Base-by-base conservation (phyloP, 2,797 vertebrate genomes). In the Spea hammondii region DNA sequence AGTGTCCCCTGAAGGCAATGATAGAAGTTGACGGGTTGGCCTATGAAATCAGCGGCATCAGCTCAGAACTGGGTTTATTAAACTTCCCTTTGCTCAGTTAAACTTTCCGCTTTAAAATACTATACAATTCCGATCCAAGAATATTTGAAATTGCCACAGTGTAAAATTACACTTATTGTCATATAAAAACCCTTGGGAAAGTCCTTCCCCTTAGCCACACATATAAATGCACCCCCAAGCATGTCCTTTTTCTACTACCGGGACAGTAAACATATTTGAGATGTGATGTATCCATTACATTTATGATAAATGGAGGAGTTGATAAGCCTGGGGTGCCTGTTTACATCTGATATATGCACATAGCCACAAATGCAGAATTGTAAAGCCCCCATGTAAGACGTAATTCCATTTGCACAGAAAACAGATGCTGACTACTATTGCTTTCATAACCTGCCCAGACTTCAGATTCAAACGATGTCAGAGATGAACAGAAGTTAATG, bases 371-470 rank as follows among this genome's bases (percentile, higher is more conserved):
- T 9, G 13, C 54, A 50, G 47, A 47, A 60, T 57, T 65, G 65
- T 12, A 50, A 67, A 76, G 53, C 65, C 32, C 62, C 66, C 75
- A 66, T 45, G 64, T 45, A 17, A 60, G 69, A 55, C 8, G 32
- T 55, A 65, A 13, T 65, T 48, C 65, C 67, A 9, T 78, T 78
- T 45, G 57, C 67, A 65, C 53, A 17, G 11, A 78, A 32, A 79
- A 79, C 77, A 79, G 77, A 79, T 79, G 77, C 68, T 55, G 44
- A 72, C 14, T 67, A n/a, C 67, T 60, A 46, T 69, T 71, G 50
- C 77, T 79, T 79, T 79, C 49, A 73, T 73, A 67, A 67, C 51
- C 55, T 67, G 53, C 70, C 77, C 70, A 67, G 47, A 79, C 53
- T 59, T 72, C 50, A 72, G 55, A 67, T 67, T 72, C n/a, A 73